Evolutionary conservation across 2,888 invertebrate species (phyloP).

Genomic region (Girardia tigrina): DNA sequence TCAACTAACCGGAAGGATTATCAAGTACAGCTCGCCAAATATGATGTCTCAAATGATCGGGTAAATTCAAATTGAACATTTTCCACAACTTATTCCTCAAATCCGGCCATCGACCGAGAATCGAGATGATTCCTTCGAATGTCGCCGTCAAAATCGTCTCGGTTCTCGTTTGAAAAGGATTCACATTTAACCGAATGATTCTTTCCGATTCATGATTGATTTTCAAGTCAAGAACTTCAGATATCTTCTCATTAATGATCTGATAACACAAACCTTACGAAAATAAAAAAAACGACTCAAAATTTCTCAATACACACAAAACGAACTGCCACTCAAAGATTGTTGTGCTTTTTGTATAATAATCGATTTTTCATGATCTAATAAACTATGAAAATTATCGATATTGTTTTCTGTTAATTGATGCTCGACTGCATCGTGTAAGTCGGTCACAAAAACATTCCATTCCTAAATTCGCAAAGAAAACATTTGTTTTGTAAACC

Average conservation of each 20-base stretch:
- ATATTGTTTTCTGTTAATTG: constrained; percentile 49
- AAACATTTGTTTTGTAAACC: too few relatives aligned
- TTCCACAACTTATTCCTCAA: constrained; percentile 46
- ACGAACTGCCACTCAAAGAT: constrained; percentile 41
- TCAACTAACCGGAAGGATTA: constrained; percentile 40
- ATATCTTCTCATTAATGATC: constrained; percentile 43
- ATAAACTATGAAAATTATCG: constrained; percentile 46
- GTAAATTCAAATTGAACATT: constrained; percentile 47
- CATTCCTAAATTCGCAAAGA: constrained; percentile 48
- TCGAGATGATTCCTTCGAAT: constrained; percentile 45
- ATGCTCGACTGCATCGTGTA: constrained; percentile 48
- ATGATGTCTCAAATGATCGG: constrained; percentile 42
- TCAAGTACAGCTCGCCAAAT: constrained; percentile 46
- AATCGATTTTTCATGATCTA: constrained; percentile 46
- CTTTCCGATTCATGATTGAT: constrained; percentile 46
- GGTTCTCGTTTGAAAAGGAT: constrained; percentile 43
- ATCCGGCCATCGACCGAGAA: constrained; percentile 48
- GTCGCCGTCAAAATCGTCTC: constrained; percentile 45
- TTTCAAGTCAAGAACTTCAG: constrained; percentile 44
- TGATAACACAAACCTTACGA: constrained; percentile 42
- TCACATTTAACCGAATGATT: constrained; percentile 43
- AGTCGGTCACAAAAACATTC: constrained; percentile 44
- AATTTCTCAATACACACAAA: background rate
- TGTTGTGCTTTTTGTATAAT: constrained; percentile 47
- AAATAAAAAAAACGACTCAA: background rate